Evolutionary conservation across 2,888 invertebrate genomes (phyloP).

Genomic region (Trachelus stipa): DNA sequence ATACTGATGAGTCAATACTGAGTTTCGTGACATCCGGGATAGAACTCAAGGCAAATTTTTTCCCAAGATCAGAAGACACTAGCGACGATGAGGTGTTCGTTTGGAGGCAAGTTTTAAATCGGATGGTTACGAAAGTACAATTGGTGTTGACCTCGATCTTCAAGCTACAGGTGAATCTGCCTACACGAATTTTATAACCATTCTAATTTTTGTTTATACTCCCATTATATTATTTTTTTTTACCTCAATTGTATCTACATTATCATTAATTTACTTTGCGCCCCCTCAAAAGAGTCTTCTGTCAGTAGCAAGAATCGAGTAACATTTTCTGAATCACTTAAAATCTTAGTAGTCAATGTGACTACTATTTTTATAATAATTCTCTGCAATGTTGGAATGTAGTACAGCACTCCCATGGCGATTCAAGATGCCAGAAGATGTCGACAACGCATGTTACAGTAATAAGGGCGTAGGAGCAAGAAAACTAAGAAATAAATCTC

Average conservation of each 20-base stretch:
- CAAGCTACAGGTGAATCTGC: neutral
- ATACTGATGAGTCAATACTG: neutral
- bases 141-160: neutral
- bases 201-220: neutral
- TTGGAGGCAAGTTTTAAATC: neutral
- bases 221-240: neutral
- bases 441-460: neutral
- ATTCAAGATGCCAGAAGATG: neutral
- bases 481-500: neutral
- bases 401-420: neutral
- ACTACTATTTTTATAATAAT: neutral
- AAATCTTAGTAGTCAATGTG: neutral
- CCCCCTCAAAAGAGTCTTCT: neutral
- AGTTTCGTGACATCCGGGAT: constrained; percentile 11
- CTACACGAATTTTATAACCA: neutral
- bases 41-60: constrained; percentile 14
- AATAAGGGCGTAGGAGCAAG: neutral
- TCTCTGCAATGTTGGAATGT: neutral
- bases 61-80: constrained; percentile 3
- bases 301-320: neutral
- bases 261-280: neutral
- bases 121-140: neutral
- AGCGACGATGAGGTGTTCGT: neutral
- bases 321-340: neutral
- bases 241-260: neutral